Percentiles rank a stretch among this genome's conserved stretches.
phyloP scores from a whole-genome alignment of 2,113 vertebrate genomes.

The Pungitius pungitius region DNA sequence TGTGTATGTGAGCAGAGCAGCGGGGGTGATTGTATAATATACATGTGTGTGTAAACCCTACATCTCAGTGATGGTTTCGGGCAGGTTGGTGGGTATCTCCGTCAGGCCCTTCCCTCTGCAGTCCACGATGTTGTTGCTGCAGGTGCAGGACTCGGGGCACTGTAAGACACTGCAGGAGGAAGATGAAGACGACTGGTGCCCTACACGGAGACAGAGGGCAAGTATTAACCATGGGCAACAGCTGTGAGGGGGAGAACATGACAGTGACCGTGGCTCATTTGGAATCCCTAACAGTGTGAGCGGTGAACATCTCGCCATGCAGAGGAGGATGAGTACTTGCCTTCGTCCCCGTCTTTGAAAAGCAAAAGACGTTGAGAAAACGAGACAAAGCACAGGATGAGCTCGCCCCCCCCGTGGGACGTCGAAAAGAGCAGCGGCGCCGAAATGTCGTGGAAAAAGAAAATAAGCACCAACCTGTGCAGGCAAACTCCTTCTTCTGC shows the following conservation, averaged over 20 bases:
- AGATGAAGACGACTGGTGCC: slow-evolving; percentile 88
- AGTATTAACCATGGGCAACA: slow-evolving; percentile 26
- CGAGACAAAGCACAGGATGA: slow-evolving; percentile 66
- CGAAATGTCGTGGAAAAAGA: slow-evolving; percentile 2
- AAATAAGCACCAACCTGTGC: slow-evolving; percentile 84
- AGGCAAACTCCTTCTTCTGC: slow-evolving; percentile 95
- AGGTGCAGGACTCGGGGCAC: slow-evolving; percentile 93
- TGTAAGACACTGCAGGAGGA: slow-evolving; percentile 96
- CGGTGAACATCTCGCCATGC: slow-evolving; percentile 21
- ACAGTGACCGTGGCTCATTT: slow-evolving; percentile 26
- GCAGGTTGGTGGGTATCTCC: slow-evolving; percentile 96
- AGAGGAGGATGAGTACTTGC: slow-evolving; percentile 84
- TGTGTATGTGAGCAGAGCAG: slow-evolving; percentile 6
- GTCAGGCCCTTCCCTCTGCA: slow-evolving; percentile 95
- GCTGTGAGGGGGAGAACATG: background rate
- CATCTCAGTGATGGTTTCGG: slow-evolving; percentile 99
- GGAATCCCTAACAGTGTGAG: background rate
- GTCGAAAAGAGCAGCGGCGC: background rate
- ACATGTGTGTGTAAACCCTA: slow-evolving; percentile 64
- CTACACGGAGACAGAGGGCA: slow-evolving; percentile 73
- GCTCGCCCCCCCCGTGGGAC: slow-evolving; percentile 5
- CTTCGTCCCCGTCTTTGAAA: slow-evolving; percentile 91
- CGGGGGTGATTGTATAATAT: background rate
- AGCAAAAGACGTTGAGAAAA: slow-evolving; percentile 75
- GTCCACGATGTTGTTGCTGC: slow-evolving; percentile 98